phyloP scores from a whole-genome alignment of 2,113 vertebrate genomes.

The Junco hyemalis region DNA sequence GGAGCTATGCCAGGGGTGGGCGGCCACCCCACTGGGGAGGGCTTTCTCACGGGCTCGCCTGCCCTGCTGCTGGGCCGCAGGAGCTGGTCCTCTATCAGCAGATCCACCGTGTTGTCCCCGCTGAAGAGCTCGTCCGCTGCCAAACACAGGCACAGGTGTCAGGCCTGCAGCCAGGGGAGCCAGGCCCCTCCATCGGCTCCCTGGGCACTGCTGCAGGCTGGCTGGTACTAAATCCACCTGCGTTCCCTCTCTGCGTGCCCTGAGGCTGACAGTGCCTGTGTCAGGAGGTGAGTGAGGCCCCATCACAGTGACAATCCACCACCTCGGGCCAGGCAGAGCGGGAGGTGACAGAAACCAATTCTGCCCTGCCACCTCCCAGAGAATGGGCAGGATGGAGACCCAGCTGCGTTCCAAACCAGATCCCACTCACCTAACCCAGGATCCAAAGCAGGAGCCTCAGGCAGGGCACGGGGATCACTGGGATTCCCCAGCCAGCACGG shows the following conservation, averaged over 20 bases:
- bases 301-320: not conserved
- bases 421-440: not conserved
- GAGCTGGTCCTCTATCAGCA: constrained; percentile 90
- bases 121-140: constrained; percentile 88
- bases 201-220: not conserved
- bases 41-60: constrained; percentile 3
- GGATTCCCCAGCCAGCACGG: accelerated
- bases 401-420: not conserved
- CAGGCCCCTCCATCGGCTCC: not conserved
- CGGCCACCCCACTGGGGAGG: not conserved
- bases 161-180: not conserved
- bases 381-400: not conserved
- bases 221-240: not conserved
- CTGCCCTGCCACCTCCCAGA: not conserved
- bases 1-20: not conserved
- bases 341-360: not conserved
- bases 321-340: accelerated
- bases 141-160: constrained; percentile 10
- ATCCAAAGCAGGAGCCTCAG: not conserved
- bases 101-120: constrained; percentile 81
- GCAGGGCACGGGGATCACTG: accelerated
- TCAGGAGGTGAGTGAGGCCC: not conserved
- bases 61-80: constrained; percentile 75
- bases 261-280: accelerated
- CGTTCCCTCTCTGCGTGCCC: not conserved